Evolutionary conservation across 2,888 invertebrate genomes (phyloP).

Genomic region (Eilema depressum): DNA sequence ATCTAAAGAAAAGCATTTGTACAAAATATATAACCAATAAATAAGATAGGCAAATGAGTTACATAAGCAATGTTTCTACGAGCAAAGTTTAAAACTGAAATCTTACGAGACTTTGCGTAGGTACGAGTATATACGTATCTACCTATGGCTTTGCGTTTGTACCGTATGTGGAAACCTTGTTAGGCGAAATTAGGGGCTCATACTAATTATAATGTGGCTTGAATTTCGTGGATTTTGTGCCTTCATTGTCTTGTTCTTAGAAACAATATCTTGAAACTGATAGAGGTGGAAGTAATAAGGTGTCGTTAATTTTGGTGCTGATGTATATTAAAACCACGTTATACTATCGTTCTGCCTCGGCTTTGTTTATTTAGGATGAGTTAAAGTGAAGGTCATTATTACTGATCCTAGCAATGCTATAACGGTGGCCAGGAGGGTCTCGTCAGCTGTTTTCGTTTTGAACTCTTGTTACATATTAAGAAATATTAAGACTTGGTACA

Average conservation of each 20-base stretch:
- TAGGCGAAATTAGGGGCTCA: constrained; percentile 18
- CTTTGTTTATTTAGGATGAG: neutral
- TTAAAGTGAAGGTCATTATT: neutral
- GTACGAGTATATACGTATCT: neutral
- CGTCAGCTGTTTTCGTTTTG: too few relatives aligned
- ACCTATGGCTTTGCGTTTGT: neutral
- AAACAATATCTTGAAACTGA: constrained; percentile 3
- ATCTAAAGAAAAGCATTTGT: too few relatives aligned
- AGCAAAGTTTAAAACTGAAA: constrained; percentile 1
- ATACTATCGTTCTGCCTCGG: neutral
- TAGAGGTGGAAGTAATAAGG: constrained; percentile 17
- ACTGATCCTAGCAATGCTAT: too few relatives aligned
- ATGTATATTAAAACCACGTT: neutral
- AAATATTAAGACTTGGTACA: too few relatives aligned
- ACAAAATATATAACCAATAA: too few relatives aligned
- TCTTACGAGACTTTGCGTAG: neutral
- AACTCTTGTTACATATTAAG: too few relatives aligned
- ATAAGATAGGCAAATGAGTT: neutral
- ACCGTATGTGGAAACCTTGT: constrained; percentile 11
- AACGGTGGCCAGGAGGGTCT: too few relatives aligned
- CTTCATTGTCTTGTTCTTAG: constrained; percentile 13
- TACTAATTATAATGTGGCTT: constrained; percentile 20
- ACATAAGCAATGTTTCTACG: neutral
- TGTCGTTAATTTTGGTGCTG: neutral
- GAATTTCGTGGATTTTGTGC: constrained; percentile 7